Conservation (phyloP, 2,797 vertebrate species). For the Gastrophryne carolinensis region DNA sequence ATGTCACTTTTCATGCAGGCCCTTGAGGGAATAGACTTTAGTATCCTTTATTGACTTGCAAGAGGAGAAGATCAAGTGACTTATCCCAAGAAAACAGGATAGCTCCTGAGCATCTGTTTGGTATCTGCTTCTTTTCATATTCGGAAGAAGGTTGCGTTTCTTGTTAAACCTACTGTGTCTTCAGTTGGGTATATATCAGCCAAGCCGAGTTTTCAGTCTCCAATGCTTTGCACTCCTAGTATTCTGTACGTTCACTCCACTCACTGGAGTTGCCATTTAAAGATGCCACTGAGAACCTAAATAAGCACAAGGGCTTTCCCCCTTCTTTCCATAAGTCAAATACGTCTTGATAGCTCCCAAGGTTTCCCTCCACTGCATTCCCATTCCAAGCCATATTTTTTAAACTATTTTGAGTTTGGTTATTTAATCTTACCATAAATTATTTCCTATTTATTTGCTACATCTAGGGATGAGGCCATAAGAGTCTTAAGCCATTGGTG, state of each 20-base stretch:
- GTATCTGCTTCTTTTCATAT: too few relatives aligned
- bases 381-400: constrained; percentile 41
- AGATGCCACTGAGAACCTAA: not conserved
- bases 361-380: not conserved
- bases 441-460: constrained; percentile 65
- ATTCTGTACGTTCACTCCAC: not conserved
- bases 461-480: constrained; percentile 69
- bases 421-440: constrained; percentile 56
- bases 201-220: too few relatives aligned
- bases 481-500: constrained; percentile 66
- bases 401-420: constrained; percentile 42
- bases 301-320: constrained; percentile 3
- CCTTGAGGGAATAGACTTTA: too few relatives aligned
- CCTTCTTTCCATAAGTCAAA: not conserved
- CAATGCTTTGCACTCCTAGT: not conserved
- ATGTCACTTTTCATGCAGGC: too few relatives aligned
- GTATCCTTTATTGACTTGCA: too few relatives aligned
- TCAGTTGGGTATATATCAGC: too few relatives aligned
- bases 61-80: too few relatives aligned
- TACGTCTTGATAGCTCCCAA: not conserved
- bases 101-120: too few relatives aligned
- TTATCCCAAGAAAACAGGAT: too few relatives aligned
- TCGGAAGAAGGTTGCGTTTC: too few relatives aligned
- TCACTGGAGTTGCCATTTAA: not conserved
- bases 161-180: too few relatives aligned